Conservation (phyloP, 2,888 invertebrate genomes). For the Allolobophora icterica region DNA sequence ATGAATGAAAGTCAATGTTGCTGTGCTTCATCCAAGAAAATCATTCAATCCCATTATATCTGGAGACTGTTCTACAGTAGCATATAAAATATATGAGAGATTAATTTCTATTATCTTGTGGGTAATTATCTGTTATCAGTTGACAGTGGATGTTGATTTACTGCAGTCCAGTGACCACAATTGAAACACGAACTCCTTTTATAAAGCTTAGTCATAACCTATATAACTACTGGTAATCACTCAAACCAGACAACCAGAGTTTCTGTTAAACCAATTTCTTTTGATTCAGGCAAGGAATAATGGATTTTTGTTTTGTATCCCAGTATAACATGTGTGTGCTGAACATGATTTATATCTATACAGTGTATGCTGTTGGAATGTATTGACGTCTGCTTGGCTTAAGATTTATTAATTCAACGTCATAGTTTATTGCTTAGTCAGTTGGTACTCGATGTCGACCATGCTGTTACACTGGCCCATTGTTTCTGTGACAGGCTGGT, state of each 20-base stretch:
- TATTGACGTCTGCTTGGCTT: not conserved
- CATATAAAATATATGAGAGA: not conserved
- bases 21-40: not conserved
- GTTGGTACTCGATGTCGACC: no score
- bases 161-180: not conserved
- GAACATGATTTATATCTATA: not conserved
- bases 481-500: no score
- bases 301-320: not conserved
- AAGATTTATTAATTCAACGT: not conserved
- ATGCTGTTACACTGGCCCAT: no score
- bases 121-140: constrained; percentile 8
- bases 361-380: not conserved
- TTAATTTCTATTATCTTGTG: not conserved
- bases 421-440: no score
- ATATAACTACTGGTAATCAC: not conserved
- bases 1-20: not conserved
- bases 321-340: not conserved
- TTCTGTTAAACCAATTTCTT: not conserved
- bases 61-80: not conserved
- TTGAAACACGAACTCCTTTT: not conserved
- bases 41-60: not conserved
- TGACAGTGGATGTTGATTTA: not conserved
- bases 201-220: not conserved
- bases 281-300: not conserved
- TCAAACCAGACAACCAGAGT: not conserved